phyloP scores from a whole-genome alignment of 1,140 invertebrate species.

The Neotoxoptera formosana region DNA sequence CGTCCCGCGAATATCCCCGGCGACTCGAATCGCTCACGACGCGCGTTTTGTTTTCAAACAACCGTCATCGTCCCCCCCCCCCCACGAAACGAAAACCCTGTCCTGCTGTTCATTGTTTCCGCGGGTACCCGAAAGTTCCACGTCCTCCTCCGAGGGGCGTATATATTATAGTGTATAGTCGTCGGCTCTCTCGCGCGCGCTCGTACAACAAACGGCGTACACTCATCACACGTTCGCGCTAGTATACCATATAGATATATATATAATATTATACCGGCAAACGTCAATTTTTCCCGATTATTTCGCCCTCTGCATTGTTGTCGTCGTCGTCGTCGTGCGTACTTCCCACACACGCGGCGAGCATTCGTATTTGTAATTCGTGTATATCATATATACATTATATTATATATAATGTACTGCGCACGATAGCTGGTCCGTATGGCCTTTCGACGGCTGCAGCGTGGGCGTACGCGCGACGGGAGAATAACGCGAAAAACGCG shows the following conservation, averaged over 20 bases:
- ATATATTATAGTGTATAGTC: not conserved
- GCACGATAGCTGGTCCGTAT: not conserved
- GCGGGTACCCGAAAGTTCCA: slow-evolving; percentile 26
- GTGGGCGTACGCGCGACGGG: not conserved
- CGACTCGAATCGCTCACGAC: slow-evolving; percentile 13
- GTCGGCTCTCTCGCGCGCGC: not conserved
- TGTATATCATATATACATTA: not conserved
- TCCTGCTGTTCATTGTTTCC: slow-evolving; percentile 21
- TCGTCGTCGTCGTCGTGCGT: not conserved
- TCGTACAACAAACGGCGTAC: not conserved
- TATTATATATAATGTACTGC: not conserved
- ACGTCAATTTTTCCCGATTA: slow-evolving; percentile 12
- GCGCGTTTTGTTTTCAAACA: slow-evolving; percentile 38
- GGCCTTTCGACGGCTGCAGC: not conserved
- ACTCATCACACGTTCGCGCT: not conserved
- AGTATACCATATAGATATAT: no score
- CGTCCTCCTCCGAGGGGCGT: not conserved
- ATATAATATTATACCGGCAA: not conserved
- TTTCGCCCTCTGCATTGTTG: not conserved
- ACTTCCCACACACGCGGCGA: not conserved
- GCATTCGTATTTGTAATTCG: not conserved
- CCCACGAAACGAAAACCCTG: slow-evolving; percentile 31
- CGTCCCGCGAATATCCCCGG: not conserved
- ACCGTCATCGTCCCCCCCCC: not conserved
- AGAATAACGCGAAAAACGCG: not conserved